phyloP scores from a whole-genome alignment of 2,113 vertebrate genomes.

The Phoenicopterus ruber region DNA sequence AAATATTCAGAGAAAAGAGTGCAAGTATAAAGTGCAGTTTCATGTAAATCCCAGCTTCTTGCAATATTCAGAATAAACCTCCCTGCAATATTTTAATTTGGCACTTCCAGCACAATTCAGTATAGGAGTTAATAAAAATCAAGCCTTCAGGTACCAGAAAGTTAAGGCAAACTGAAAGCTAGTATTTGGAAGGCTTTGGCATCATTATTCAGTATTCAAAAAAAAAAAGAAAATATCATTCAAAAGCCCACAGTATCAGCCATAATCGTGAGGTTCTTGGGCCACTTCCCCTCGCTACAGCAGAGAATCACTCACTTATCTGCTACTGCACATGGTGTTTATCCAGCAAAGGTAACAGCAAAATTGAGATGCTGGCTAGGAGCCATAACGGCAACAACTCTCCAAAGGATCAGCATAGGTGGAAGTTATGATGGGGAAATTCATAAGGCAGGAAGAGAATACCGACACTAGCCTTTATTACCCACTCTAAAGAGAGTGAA shows the following conservation, averaged over 20 bases:
- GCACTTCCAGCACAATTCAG: background rate
- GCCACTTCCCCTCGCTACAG: background rate
- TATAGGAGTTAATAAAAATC: background rate
- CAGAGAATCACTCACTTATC: background rate
- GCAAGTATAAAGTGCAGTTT: background rate
- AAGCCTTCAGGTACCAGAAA: background rate
- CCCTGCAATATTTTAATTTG: background rate
- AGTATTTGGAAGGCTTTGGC: background rate
- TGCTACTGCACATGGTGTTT: background rate
- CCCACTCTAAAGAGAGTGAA: background rate
- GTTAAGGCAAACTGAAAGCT: background rate
- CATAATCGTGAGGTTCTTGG: background rate
- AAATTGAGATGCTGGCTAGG: background rate
- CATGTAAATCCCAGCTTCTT: background rate
- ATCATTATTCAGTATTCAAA: background rate
- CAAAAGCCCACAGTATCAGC: background rate
- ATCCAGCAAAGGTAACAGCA: slow-evolving; percentile 1
- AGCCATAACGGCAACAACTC: background rate
- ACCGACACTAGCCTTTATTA: background rate
- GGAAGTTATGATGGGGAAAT: background rate
- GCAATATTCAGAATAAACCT: background rate
- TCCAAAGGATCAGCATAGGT: background rate
- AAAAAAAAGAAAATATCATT: background rate
- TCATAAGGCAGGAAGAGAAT: background rate
- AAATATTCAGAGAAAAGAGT: background rate